phyloP scores from a whole-genome alignment of 2,113 vertebrate species.

The Poeciliopsis turrubarensis region DNA sequence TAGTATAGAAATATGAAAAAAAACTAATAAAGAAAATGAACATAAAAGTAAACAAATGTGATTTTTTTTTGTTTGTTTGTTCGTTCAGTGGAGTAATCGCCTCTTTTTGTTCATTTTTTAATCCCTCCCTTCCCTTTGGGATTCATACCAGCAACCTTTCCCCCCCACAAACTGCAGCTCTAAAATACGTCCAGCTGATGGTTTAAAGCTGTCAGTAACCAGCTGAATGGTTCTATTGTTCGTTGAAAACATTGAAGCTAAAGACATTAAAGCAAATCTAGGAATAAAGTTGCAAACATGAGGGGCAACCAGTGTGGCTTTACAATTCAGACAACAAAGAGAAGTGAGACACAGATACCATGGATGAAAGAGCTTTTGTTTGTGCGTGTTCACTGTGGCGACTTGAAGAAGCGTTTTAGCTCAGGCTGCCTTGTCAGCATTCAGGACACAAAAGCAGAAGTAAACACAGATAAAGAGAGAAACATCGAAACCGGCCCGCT shows the following conservation, averaged over 20 bases:
- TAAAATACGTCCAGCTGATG: constrained; percentile 35
- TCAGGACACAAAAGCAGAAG: constrained; percentile 53
- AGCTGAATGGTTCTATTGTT: constrained; percentile 8
- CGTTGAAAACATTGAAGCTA: neutral
- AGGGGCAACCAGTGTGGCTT: constrained; percentile 19
- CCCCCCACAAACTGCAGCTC: neutral
- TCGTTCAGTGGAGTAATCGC: constrained; percentile 46
- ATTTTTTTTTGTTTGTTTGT: constrained; percentile 19
- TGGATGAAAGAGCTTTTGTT: constrained; percentile 12
- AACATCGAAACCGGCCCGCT: constrained; percentile 23
- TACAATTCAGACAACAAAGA: constrained; percentile 27
- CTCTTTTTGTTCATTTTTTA: constrained; percentile 50
- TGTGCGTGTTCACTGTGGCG: constrained; percentile 5
- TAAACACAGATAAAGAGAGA: constrained; percentile 45
- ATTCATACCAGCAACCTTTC: constrained; percentile 13
- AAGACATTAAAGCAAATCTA: constrained; percentile 8
- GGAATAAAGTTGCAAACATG: constrained; percentile 21
- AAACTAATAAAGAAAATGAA: constrained; percentile 67
- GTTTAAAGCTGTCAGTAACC: constrained; percentile 39
- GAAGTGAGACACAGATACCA: constrained; percentile 20
- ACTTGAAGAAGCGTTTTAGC: constrained; percentile 6
- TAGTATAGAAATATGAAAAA: constrained; percentile 82
- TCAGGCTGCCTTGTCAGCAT: constrained; percentile 48
- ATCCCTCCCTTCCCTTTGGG: constrained; percentile 46
- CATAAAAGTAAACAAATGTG: constrained; percentile 63